Evolutionary conservation across 2,113 vertebrate species (phyloP).

Genomic region (Leucosticte australis): DNA sequence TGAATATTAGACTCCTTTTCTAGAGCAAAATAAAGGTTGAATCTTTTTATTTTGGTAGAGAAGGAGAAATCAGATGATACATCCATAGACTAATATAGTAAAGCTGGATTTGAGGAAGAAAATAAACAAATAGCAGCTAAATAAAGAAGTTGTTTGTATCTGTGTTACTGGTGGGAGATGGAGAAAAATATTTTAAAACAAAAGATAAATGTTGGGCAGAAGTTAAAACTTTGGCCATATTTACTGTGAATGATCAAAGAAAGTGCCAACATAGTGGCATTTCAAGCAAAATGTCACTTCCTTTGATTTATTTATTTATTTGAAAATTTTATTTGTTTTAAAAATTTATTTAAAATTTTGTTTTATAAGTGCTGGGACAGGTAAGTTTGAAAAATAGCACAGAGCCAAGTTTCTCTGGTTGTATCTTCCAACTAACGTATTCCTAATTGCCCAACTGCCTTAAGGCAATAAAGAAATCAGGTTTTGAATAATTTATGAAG

Average conservation of each 20-base stretch:
- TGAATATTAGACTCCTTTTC: background rate
- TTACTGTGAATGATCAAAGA: background rate
- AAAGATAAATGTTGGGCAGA: background rate
- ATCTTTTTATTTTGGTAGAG: background rate
- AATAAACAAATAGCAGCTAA: background rate
- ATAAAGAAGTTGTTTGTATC: background rate
- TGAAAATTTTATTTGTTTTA: background rate
- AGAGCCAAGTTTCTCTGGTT: background rate
- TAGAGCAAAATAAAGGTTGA: background rate
- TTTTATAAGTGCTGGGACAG: background rate
- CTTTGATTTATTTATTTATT: background rate
- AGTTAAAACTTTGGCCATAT: background rate
- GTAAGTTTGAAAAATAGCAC: background rate
- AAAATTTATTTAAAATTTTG: background rate
- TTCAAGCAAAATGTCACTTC: background rate
- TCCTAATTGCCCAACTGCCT: background rate
- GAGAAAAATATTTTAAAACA: background rate
- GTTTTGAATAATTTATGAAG: background rate
- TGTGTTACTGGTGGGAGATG: background rate
- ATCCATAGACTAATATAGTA: background rate
- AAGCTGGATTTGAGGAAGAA: background rate
- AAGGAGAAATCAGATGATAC: background rate
- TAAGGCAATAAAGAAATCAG: background rate
- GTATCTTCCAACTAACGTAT: background rate
- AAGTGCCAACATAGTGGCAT: background rate